phyloP scores from a whole-genome alignment of 2,113 vertebrate genomes.

The Chamaetylas fuelleborni region DNA sequence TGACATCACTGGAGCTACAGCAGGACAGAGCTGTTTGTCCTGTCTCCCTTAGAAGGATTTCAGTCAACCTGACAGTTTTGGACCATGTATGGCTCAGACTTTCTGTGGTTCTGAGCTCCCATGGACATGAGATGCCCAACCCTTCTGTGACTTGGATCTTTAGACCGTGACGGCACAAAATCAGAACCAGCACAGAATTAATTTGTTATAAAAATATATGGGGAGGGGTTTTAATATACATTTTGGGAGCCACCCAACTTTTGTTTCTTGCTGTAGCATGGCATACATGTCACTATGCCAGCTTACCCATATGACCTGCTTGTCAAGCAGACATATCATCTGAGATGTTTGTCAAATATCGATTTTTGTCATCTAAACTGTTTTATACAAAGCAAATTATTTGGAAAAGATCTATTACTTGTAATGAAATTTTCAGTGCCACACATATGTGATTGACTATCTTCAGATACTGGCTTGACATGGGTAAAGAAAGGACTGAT shows the following conservation, averaged over 20 bases:
- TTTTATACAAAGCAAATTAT: background rate
- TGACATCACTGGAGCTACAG: background rate
- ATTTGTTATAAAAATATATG: background rate
- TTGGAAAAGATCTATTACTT: background rate
- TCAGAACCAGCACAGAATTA: background rate
- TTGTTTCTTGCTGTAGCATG: background rate
- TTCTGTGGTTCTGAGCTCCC: background rate
- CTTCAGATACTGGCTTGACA: background rate
- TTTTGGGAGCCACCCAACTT: background rate
- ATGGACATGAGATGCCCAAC: background rate
- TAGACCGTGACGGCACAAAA: background rate
- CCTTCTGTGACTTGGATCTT: background rate
- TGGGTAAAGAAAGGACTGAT: background rate
- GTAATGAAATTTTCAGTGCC: background rate
- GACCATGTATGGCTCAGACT: background rate
- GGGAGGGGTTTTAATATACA: background rate
- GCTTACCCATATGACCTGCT: background rate
- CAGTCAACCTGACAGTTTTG: background rate
- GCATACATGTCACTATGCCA: background rate
- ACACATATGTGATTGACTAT: background rate
- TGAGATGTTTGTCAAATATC: background rate
- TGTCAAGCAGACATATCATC: background rate
- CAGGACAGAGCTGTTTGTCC: background rate
- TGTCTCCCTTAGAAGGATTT: background rate
- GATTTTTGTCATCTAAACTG: background rate